phyloP scores from a whole-genome alignment of 92 coral and sea anemone species.

The Phenganax subtilis region DNA sequence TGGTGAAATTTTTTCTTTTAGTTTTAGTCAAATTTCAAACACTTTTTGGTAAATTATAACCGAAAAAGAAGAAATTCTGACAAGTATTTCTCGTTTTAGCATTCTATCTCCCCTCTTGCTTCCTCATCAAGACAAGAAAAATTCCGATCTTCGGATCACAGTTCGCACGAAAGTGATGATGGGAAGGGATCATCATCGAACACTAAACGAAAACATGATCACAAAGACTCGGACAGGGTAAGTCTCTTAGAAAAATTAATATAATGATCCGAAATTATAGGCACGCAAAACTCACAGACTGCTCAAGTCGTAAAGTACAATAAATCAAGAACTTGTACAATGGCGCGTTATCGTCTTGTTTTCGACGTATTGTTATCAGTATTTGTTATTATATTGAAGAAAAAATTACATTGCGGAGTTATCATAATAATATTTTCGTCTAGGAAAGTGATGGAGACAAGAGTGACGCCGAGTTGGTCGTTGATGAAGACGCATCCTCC shows the following conservation, averaged over 20 bases:
- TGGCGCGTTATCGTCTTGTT: too few species aligned
- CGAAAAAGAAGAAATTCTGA: neutral
- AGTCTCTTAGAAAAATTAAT: neutral
- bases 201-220: conserved; percentile 52
- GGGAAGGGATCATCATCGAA: conserved; percentile 61
- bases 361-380: neutral
- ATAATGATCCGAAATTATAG: neutral
- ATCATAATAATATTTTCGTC: conserved; percentile 1
- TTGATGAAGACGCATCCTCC: conserved; percentile 86
- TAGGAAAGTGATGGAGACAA: conserved; percentile 98
- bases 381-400: neutral
- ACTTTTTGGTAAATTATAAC: neutral
- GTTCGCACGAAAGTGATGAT: conserved; percentile 97
- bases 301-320: too few species aligned
- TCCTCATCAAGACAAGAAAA: conserved; percentile 74
- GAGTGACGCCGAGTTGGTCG: conserved; percentile 95
- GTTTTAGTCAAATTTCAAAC: neutral
- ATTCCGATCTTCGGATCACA: conserved; percentile 83
- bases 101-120: conserved; percentile 87
- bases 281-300: too few species aligned
- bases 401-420: neutral
- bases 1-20: too few species aligned
- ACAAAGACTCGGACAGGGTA: conserved; percentile 35
- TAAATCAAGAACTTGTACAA: neutral
- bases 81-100: conserved; percentile 42